These are phyloP conservation scores for Pandemis corylana DNA, from an alignment of 2,888 invertebrate species.

Conservation along the genomic window DNA sequence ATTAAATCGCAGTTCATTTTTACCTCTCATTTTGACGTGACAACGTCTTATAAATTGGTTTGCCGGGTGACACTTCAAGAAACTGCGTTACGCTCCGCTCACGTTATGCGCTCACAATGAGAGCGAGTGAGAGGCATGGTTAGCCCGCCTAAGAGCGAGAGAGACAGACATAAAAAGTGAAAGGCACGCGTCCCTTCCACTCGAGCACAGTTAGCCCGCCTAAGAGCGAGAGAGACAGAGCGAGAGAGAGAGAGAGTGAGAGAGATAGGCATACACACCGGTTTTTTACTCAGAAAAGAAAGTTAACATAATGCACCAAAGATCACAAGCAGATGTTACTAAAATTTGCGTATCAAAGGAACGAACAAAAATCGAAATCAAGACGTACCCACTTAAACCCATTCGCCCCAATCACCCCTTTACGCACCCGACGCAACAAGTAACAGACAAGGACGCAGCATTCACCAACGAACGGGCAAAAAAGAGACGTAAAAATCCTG, in stretches of 20 bases:
- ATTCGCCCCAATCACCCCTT: conserved; percentile 64
- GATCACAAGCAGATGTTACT: conserved; percentile 52
- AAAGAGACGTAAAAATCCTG: conserved; percentile 56
- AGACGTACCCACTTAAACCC: conserved; percentile 48
- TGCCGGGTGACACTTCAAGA: too few relatives aligned
- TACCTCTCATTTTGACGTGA: background rate
- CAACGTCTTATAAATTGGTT: too few relatives aligned
- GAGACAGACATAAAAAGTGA: too few relatives aligned
- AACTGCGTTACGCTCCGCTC: too few relatives aligned
- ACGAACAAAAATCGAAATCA: conserved; percentile 53
- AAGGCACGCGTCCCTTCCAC: too few relatives aligned
- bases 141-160: too few relatives aligned
- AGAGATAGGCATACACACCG: too few relatives aligned
- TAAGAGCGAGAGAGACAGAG: too few relatives aligned
- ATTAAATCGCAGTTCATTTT: background rate
- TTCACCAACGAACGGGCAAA: conserved; percentile 43
- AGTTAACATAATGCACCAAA: background rate
- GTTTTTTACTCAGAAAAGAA: background rate
- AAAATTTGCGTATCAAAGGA: conserved; percentile 50
- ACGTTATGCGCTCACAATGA: too few relatives aligned
- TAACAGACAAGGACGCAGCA: conserved; percentile 55
- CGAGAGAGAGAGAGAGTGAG: too few relatives aligned
- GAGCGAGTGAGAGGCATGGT: too few relatives aligned
- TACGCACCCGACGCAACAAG: conserved; percentile 60
- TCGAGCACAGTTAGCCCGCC: too few relatives aligned